Base-by-base conservation (phyloP, 2,797 vertebrate genomes). In the Pseudocheirus occidentalis region DNA sequence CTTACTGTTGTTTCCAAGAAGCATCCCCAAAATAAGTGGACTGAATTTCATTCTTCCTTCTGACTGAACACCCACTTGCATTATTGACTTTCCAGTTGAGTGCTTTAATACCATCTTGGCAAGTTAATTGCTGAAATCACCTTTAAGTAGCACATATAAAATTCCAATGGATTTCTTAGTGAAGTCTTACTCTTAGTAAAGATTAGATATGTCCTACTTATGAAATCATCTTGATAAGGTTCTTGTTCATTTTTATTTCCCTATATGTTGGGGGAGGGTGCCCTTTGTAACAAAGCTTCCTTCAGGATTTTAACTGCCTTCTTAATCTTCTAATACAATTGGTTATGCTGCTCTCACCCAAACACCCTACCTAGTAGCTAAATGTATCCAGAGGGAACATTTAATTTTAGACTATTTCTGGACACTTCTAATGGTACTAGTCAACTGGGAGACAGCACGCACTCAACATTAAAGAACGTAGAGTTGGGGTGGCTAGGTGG, bases 1-100 rank as follows among this genome's bases (percentile, higher is more conserved):
- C 0, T 50, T 27, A 0, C 0, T 96, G 0, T 0, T 55, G 52
- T 50, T 87, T n/a, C 91, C 57, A 4, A 92, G 95, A 73, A 14
- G n/a, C 87, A 95, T 92, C 93, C 95, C 93, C 59, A 0, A n/a
- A 0, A 0, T 54, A 96, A 59, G 55, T 27, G 81, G 91, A n/a
- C 94, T 95, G 87, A 24, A 90, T 87, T n/a, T 66, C n/a, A 92
- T 56, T 52, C 87, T 92, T 21, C 1, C 2, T 0, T 62, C 40
- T 94, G 96, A 95, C 94, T 91, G 93, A 91, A 96, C 95, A 94
- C 94, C 97, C 94, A 2, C 96, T 94, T 73, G 29, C 97, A 2
- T 97, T 96, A 96, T 96, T 97, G 53, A 66, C 97, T 95, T 94
- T 46, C 97, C 96, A 34, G 95, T 96, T 94, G 81, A 29, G 90